phyloP scores from a whole-genome alignment of 1,140 invertebrate genomes.

The Anoplolepis gracilipes region DNA sequence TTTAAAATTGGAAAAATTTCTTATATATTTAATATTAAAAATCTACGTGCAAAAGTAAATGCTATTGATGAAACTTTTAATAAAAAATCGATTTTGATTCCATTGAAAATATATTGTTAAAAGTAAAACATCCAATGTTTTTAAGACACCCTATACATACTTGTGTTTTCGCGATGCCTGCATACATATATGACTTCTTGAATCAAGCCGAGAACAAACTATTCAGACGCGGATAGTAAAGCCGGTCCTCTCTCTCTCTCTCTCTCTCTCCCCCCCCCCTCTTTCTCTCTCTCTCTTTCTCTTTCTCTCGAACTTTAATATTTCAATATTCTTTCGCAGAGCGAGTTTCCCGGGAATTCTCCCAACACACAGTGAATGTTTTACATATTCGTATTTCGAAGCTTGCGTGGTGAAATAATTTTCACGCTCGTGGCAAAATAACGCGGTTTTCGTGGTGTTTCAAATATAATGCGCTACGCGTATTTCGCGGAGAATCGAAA shows the following conservation, averaged over 20 bases:
- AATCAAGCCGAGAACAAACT: slow-evolving; percentile 33
- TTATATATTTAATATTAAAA: background rate
- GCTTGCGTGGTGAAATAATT: slow-evolving; percentile 38
- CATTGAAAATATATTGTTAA: background rate
- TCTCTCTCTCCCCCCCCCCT: too few species aligned
- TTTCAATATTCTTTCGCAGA: slow-evolving; percentile 9
- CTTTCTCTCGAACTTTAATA: slow-evolving; percentile 2
- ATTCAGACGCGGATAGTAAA: slow-evolving; percentile 14
- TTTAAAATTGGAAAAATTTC: background rate
- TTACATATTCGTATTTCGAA: background rate
- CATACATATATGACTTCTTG: slow-evolving; percentile 29
- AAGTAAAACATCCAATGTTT: background rate
- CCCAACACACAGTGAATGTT: slow-evolving; percentile 33
- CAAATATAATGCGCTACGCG: slow-evolving; percentile 8
- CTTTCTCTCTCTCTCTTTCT: too few species aligned
- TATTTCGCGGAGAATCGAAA: slow-evolving; percentile 39
- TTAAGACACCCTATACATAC: background rate
- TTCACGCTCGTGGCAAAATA: slow-evolving; percentile 20
- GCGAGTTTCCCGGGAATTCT: slow-evolving; percentile 24
- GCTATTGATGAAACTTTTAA: background rate
- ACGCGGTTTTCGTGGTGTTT: slow-evolving; percentile 5
- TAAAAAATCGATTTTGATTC: background rate
- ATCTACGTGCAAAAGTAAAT: background rate
- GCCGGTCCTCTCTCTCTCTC: background rate
- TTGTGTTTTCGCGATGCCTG: background rate